Base-by-base conservation (phyloP, 1,140 invertebrate species). In the Solen grandis region DNA sequence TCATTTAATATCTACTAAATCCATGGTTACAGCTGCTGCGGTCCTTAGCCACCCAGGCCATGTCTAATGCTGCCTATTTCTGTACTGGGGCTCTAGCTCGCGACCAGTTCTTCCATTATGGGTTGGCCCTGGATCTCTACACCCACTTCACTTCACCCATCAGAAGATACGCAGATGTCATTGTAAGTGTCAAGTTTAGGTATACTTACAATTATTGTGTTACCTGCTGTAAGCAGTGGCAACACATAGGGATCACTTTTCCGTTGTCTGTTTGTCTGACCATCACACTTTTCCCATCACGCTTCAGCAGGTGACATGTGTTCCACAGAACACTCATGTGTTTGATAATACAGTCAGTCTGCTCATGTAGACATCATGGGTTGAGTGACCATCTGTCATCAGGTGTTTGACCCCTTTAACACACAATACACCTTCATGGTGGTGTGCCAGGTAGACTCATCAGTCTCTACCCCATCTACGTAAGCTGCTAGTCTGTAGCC, bases 141-240 rank as follows among this genome's bases (percentile, higher is more conserved):
- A 92, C 92, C 50, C 92, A 93, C 82, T 93, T 93, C 82, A 93
- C 92, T 14, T 92, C 91, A 8, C 92, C 92, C 0, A 93, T 93
- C 73, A 87, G 92, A 62, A 85, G 92, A 86, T 93, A 93, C 88
- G 90, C 92, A 25, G 92, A 93, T 85, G 76, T 90, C 50, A 72
- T 90, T 33, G 89, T 90, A 66, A 87, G 85, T 86, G 59, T 29
- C 22, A 16, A 4, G 19, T 16, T 46, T n/a, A n/a, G n/a, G n/a
- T n/a, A n/a, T n/a, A n/a, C n/a, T n/a, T n/a, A n/a, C n/a, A n/a
- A n/a, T n/a, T n/a, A n/a, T n/a, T n/a, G n/a, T n/a, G n/a, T n/a
- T n/a, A n/a, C n/a, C n/a, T n/a, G n/a, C n/a, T n/a, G n/a, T n/a
- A n/a, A n/a, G n/a, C n/a, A n/a, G n/a, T n/a, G n/a, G n/a, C n/a